Evolutionary conservation across 2,888 invertebrate genomes (phyloP).

Genomic region (Parnassius orleans): DNA sequence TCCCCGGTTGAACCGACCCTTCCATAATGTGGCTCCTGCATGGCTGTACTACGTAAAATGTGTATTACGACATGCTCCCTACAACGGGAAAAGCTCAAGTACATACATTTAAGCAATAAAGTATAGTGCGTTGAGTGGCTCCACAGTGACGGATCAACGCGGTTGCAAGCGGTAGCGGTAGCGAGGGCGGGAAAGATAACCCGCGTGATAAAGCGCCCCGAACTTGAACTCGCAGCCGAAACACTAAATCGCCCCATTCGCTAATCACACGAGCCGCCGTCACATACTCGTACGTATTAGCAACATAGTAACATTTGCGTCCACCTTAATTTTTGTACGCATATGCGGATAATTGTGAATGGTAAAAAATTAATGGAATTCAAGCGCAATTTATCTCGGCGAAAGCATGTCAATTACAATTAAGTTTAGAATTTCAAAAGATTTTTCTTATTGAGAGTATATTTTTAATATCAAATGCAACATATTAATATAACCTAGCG

Average conservation of each 20-base stretch:
- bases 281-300: constrained; percentile 6
- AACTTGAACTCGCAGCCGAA: constrained; percentile 21
- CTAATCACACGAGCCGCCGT: constrained; percentile 8
- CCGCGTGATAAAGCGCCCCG: constrained; percentile 19
- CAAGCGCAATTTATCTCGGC: constrained; percentile 2
- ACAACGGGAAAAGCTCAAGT: too few relatives aligned
- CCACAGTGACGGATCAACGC: background rate
- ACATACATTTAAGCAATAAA: too few relatives aligned
- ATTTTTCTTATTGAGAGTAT: too few relatives aligned
- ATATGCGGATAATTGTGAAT: constrained; percentile 16
- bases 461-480: too few relatives aligned
- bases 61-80: too few relatives aligned
- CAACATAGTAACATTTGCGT: background rate
- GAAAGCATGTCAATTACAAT: constrained; percentile 9
- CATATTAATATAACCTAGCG: too few relatives aligned
- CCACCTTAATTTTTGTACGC: constrained; percentile 2
- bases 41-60: too few relatives aligned
- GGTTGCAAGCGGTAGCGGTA: background rate
- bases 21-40: too few relatives aligned
- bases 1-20: too few relatives aligned
- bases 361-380: constrained; percentile 5
- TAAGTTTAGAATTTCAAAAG: background rate
- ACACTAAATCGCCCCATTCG: constrained; percentile 1
- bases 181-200: constrained; percentile 13
- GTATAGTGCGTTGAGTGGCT: background rate